Base-by-base conservation (phyloP, 2,797 vertebrate genomes). In the Sebastes hubbsi region DNA sequence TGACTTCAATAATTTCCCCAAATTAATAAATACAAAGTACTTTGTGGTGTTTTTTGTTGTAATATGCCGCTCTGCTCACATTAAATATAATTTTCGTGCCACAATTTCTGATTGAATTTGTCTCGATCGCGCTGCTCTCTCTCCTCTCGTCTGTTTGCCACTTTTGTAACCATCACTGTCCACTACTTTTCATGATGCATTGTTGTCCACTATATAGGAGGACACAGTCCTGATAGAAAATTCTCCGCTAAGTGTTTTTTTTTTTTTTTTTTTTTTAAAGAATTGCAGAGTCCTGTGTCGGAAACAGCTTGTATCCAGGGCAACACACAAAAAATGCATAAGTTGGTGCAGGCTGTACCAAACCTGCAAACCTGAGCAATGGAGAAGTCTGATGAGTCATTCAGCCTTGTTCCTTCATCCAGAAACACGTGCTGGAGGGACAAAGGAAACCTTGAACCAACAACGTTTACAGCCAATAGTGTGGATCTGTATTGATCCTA, bases 331-430 rank as follows among this genome's bases (percentile, higher is more conserved):
- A 42, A 55, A 55, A 77, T 68, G 59, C 70, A 30, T 18, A 77
- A 77, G 61, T 79, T 64, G 52, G 71, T 76, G 14, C 49, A 61
- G 59, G 34, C 58, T 70, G 67, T 77, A 69, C 67, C 64, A 74
- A 81, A 82, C 74, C 79, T 89, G 75, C 81, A 80, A 78, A 76
- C 72, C 78, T 75, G 72, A 84, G 72, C 63, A 32, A 71, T n/a
- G 56, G 64, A 12, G 38, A 49, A 58, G 65, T 58, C 29, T 66
- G 60, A 38, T 79, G 85, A 89, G 62, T 88, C 83, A 89, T 46
- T 78, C 58, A 63, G 78, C 58, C 61, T 67, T 59, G 77, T 73
- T 75, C 55, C 29, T 25, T 78, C 34, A 75, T 55, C 66, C 24
- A 52, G 54, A 58, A 75, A 79, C 22, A 24, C 63, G 65, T 32